Conservation (phyloP, 1,140 invertebrate species). For the Coenobita brevimanus region DNA sequence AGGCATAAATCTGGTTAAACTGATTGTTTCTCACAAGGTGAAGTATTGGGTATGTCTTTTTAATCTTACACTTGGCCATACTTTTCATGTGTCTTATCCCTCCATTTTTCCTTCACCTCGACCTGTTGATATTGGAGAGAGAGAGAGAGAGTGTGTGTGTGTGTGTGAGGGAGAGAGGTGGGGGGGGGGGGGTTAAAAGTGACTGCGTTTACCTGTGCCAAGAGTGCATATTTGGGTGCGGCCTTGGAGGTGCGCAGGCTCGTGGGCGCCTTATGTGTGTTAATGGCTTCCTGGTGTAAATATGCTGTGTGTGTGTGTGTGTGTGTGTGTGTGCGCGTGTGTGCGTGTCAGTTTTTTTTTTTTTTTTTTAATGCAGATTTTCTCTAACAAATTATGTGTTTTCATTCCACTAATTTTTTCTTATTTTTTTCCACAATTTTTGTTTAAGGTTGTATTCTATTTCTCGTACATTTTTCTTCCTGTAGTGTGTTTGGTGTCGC, state of each 20-base stretch:
- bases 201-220: background rate
- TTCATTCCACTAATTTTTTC: too few relatives aligned
- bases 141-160: background rate
- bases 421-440: too few relatives aligned
- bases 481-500: background rate
- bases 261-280: background rate
- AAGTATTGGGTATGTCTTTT: too few relatives aligned
- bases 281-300: background rate
- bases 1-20: too few relatives aligned
- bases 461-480: background rate
- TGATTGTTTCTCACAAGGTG: too few relatives aligned
- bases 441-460: too few relatives aligned
- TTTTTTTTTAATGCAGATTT: background rate
- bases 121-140: background rate
- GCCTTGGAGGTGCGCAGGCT: background rate
- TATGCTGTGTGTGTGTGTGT: background rate
- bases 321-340: constrained; percentile 20
- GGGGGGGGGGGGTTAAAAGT: background rate
- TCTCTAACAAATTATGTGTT: too few relatives aligned
- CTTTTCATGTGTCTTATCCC: too few relatives aligned
- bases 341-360: background rate
- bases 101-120: too few relatives aligned
- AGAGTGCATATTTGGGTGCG: background rate
- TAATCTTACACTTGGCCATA: too few relatives aligned
- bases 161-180: background rate